Evolutionary conservation across 2,797 vertebrate genomes (phyloP).

Genomic region (Diceros bicornis): DNA sequence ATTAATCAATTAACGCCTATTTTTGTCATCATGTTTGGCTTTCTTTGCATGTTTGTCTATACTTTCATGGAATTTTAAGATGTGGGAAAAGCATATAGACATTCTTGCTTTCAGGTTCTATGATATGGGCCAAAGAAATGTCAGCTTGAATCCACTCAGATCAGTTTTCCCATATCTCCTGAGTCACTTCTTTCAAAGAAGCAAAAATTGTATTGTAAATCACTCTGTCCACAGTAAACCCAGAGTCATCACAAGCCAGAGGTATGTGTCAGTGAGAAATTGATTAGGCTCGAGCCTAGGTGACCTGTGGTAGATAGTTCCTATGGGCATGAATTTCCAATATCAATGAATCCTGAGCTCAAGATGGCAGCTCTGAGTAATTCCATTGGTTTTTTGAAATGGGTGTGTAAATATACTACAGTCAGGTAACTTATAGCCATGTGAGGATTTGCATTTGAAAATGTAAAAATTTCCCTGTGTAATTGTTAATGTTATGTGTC

Average conservation of each 20-base stretch:
- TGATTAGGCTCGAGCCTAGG: background rate
- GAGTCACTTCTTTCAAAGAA: background rate
- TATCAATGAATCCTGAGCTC: background rate
- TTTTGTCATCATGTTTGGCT: constrained; percentile 16
- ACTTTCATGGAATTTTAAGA: background rate
- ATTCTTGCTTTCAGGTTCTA: background rate
- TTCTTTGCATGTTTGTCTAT: background rate
- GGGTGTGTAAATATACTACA: background rate
- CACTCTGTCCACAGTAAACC: background rate
- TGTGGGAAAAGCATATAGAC: background rate
- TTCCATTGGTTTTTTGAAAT: background rate
- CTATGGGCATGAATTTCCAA: background rate
- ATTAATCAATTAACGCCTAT: background rate
- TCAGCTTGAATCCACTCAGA: background rate
- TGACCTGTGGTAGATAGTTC: background rate
- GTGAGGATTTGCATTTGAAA: background rate
- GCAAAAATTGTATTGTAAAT: background rate
- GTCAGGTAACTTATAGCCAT: background rate
- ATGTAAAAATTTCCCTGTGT: background rate
- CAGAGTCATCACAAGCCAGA: background rate
- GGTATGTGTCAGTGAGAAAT: background rate
- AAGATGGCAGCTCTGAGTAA: background rate
- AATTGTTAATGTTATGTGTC: background rate
- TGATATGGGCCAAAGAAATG: background rate
- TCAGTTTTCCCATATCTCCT: background rate